Conservation (phyloP, 2,797 vertebrate species). For the Cuniculus paca region DNA sequence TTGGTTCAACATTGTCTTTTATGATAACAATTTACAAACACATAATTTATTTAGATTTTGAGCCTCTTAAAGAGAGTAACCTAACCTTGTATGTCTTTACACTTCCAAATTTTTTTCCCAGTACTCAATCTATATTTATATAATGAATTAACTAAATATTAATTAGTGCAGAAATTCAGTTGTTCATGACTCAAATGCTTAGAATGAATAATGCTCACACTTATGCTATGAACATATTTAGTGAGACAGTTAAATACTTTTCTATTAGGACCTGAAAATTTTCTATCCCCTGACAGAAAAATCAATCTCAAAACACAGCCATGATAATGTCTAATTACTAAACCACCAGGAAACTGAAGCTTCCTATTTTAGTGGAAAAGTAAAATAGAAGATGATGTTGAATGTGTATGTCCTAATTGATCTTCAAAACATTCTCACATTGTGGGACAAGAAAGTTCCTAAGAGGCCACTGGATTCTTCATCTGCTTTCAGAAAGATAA, state of each 20-base stretch:
- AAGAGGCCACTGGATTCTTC: background rate
- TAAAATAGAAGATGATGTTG: conserved; percentile 61
- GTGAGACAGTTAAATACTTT: conserved; percentile 38
- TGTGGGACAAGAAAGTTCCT: conserved; percentile 13
- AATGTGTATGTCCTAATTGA: conserved; percentile 67
- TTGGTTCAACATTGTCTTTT: background rate
- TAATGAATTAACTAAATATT: conserved; percentile 45
- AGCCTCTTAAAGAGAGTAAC: background rate
- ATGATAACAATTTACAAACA: conserved; percentile 13
- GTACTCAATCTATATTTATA: conserved; percentile 26
- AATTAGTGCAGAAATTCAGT: conserved; percentile 39
- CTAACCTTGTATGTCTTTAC: background rate
- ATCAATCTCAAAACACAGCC: conserved; percentile 68
- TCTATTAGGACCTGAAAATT: conserved; percentile 52
- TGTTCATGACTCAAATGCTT: conserved; percentile 41
- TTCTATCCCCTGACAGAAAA: conserved; percentile 68
- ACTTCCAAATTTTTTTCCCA: background rate
- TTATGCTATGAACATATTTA: conserved; percentile 54
- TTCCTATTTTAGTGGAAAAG: conserved; percentile 77
- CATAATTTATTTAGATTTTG: background rate
- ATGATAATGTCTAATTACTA: conserved; percentile 76
- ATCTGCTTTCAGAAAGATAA: background rate
- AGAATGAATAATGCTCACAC: background rate
- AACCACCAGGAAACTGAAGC: conserved; percentile 56
- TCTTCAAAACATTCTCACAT: conserved; percentile 47